Evolutionary conservation across 2,797 vertebrate genomes (phyloP).

Genomic region (Galaxias olidus): DNA sequence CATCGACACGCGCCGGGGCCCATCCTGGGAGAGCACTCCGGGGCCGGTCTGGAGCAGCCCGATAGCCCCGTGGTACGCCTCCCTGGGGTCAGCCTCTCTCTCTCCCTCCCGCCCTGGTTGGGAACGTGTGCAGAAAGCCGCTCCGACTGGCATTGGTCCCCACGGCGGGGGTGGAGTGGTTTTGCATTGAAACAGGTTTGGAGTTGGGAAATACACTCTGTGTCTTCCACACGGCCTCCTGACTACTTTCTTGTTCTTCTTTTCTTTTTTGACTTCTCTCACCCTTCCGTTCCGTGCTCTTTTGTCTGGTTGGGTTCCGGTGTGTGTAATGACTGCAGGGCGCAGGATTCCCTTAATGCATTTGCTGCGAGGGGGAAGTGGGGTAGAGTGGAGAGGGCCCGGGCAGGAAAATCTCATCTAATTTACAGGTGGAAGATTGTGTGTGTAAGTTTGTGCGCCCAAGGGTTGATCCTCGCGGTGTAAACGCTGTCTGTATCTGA

Average conservation of each 20-base stretch:
- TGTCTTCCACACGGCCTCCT: too few species aligned
- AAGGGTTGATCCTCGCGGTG: slow-evolving; percentile 8
- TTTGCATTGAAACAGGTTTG: too few species aligned
- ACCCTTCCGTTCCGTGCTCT: background rate
- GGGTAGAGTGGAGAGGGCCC: slow-evolving; percentile 27
- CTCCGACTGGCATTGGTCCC: too few species aligned
- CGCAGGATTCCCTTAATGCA: slow-evolving; percentile 6
- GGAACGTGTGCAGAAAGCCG: background rate
- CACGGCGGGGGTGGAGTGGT: too few species aligned
- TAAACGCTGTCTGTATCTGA: slow-evolving; percentile 18
- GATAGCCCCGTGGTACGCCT: slow-evolving; percentile 13
- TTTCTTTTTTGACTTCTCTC: background rate
- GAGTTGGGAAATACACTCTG: too few species aligned
- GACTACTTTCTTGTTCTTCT: too few species aligned
- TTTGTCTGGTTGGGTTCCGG: background rate
- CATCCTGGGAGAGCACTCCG: slow-evolving; percentile 23
- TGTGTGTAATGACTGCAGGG: slow-evolving; percentile 22
- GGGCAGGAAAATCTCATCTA: slow-evolving; percentile 40
- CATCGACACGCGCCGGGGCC: slow-evolving; percentile 16
- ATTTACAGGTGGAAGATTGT: slow-evolving; percentile 45
- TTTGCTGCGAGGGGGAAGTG: slow-evolving; percentile 3
- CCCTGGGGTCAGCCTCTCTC: slow-evolving; percentile 1
- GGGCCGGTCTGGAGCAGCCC: slow-evolving; percentile 18
- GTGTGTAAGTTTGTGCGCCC: slow-evolving; percentile 12
- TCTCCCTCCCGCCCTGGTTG: background rate